phyloP scores from a whole-genome alignment of 64 coral and sea anemone genomes.

The Actinia tenebrosa region DNA sequence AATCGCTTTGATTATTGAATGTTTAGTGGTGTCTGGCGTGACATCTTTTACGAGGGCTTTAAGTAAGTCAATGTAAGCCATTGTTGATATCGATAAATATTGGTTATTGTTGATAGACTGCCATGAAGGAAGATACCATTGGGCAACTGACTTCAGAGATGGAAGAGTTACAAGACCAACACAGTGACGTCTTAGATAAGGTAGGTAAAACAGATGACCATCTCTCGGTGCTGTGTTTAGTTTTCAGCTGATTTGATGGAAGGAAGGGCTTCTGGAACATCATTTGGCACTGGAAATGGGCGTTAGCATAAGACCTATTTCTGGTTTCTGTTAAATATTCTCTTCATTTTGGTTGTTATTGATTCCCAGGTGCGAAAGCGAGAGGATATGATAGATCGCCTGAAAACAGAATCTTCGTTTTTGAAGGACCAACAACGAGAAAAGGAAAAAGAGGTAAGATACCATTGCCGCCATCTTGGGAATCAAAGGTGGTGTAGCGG shows the following conservation, averaged over 20 bases:
- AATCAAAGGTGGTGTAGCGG: not conserved
- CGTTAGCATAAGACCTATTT: too few relatives aligned
- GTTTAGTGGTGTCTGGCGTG: too few relatives aligned
- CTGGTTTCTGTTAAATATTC: not conserved
- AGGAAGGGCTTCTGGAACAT: too few relatives aligned
- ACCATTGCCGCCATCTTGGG: not conserved
- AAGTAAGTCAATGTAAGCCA: too few relatives aligned
- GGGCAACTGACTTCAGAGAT: slow-evolving; percentile 80
- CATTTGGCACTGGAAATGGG: too few relatives aligned
- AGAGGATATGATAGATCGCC: slow-evolving; percentile 81
- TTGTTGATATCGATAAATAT: not conserved
- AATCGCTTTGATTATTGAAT: too few relatives aligned
- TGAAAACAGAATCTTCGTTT: slow-evolving; percentile 71
- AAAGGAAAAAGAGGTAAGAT: slow-evolving; percentile 71
- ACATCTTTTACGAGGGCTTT: too few relatives aligned
- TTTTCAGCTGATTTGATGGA: too few relatives aligned
- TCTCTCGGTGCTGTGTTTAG: too few relatives aligned
- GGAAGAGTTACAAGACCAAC: slow-evolving; percentile 83
- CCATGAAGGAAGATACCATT: slow-evolving; percentile 93
- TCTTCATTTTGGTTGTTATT: not conserved
- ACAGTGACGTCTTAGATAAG: slow-evolving; percentile 80
- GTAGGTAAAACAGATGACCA: slow-evolving; percentile 11
- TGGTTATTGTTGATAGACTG: slow-evolving; percentile 27
- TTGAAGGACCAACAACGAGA: slow-evolving; percentile 73
- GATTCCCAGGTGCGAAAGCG: slow-evolving; percentile 53